Conservation (phyloP, 2,888 invertebrate species). For the Parnassius orleans region DNA sequence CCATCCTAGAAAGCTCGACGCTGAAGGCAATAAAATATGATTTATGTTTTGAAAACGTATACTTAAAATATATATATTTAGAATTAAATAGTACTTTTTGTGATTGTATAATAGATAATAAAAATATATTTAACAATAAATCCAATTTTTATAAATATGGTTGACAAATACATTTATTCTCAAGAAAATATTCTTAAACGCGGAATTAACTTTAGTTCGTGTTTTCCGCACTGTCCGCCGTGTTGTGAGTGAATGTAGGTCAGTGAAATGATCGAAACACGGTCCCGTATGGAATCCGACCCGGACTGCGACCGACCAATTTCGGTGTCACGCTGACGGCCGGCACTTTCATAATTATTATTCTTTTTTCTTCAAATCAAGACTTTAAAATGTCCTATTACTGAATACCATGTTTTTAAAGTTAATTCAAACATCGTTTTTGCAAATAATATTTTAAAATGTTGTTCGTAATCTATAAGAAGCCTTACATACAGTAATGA, state of each 20-base stretch:
- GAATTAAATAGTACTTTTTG: too few species aligned
- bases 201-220: constrained; percentile 15
- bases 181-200: neutral
- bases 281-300: constrained; percentile 75
- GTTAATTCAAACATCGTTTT: neutral
- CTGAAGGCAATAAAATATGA: constrained; percentile 7
- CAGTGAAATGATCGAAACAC: constrained; percentile 77
- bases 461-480: neutral
- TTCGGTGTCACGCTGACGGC: constrained; percentile 56
- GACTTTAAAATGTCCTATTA: too few species aligned
- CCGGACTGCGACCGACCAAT: constrained; percentile 66
- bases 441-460: neutral
- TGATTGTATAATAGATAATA: too few species aligned
- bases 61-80: too few species aligned
- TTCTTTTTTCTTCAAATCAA: constrained; percentile 24
- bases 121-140: neutral
- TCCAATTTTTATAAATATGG: neutral
- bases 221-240: constrained; percentile 38
- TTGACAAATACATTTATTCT: constrained; percentile 14
- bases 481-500: neutral
- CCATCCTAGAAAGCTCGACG: constrained; percentile 22
- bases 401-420: too few species aligned
- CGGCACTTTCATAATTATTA: constrained; percentile 55
- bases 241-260: constrained; percentile 60
- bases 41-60: constrained; percentile 4